Percentiles rank a stretch among this genome's conserved stretches.
These are phyloP conservation scores for Chromoteleia sp. DNA, from an alignment of 2,888 invertebrate genomes.

Conservation along the genomic window DNA sequence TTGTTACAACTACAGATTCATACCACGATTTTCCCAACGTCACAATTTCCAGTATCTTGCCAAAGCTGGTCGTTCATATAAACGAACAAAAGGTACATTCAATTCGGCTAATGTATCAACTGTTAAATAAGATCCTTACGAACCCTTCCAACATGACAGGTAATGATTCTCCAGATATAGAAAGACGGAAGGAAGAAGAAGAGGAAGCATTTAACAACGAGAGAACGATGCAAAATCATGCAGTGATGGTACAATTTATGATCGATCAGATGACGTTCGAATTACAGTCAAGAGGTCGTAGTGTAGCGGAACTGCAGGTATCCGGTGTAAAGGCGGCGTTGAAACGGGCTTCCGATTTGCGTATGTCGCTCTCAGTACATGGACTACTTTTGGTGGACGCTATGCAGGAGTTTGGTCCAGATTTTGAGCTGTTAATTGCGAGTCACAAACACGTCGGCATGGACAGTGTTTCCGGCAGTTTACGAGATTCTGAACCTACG, in stretches of 20 bases:
- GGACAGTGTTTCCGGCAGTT: constrained; percentile 97
- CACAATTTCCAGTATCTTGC: constrained; percentile 93
- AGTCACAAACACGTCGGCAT: constrained; percentile 98
- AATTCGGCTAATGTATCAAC: constrained; percentile 86
- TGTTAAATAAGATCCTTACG: constrained; percentile 78
- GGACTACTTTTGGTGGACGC: constrained; percentile 97
- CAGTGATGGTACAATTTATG: constrained; percentile 93
- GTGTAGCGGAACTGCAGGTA: constrained; percentile 97
- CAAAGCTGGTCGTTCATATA: constrained; percentile 94
- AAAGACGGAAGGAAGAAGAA: constrained; percentile 72
- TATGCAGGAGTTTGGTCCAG: constrained; percentile 96
- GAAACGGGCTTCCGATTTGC: constrained; percentile 90
- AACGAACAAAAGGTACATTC: constrained; percentile 95
- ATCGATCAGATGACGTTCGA: constrained; percentile 93
- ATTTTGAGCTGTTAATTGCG: constrained; percentile 97
- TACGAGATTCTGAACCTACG: constrained; percentile 95
- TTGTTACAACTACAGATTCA: constrained; percentile 93
- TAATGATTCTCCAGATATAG: constrained; percentile 78
- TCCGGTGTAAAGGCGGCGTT: constrained; percentile 93
- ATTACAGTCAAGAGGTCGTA: constrained; percentile 93
- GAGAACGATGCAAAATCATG: constrained; percentile 77
- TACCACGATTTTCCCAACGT: constrained; percentile 90
- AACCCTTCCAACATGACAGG: constrained; percentile 67
- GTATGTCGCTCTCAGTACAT: constrained; percentile 94
- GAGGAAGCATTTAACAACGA: constrained; percentile 78